phyloP scores from a whole-genome alignment of 2,888 invertebrate genomes.

The Platynereis dumerilii region DNA sequence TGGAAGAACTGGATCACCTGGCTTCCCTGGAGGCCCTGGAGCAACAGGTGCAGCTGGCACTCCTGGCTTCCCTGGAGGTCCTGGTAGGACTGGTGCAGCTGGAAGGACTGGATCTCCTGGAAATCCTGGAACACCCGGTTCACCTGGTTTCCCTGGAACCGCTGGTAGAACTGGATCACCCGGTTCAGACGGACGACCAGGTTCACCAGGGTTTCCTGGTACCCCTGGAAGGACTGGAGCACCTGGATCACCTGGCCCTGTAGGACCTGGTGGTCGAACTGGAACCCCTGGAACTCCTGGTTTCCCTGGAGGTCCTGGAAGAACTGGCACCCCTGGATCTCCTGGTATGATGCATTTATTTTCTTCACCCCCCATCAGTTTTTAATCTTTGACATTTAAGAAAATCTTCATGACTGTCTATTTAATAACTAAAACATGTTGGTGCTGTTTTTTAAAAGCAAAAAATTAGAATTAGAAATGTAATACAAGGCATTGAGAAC shows the following conservation, averaged over 20 bases:
- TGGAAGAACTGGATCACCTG: slow-evolving; percentile 29
- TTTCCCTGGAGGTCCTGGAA: slow-evolving; percentile 25
- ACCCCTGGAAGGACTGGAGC: slow-evolving; percentile 12
- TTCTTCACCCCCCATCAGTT: no score
- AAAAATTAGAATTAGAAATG: no score
- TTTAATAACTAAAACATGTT: no score
- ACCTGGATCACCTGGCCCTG: slow-evolving; percentile 12
- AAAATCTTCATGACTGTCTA: no score
- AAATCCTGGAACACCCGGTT: slow-evolving; percentile 14
- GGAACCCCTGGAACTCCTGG: slow-evolving; percentile 1
- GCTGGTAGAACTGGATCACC: slow-evolving; percentile 11
- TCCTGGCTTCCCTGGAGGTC: slow-evolving; percentile 14
- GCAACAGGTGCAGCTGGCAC: slow-evolving; percentile 16
- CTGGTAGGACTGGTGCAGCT: slow-evolving; percentile 23
- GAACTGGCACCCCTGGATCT: slow-evolving; percentile 28
- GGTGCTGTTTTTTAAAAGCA: no score
- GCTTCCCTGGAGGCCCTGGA: slow-evolving; percentile 28
- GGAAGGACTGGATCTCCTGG: slow-evolving; percentile 17
- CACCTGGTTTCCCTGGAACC: slow-evolving; percentile 15
- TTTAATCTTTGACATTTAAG: no score
- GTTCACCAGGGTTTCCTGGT: slow-evolving; percentile 15
- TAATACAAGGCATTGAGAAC: no score
- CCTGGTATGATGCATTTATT: slow-evolving; percentile 22
- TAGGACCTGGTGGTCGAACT: slow-evolving; percentile 1
- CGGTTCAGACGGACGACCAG: slow-evolving; percentile 27